Conservation (phyloP, 2,888 invertebrate species). For the Tiphia femorata region DNA sequence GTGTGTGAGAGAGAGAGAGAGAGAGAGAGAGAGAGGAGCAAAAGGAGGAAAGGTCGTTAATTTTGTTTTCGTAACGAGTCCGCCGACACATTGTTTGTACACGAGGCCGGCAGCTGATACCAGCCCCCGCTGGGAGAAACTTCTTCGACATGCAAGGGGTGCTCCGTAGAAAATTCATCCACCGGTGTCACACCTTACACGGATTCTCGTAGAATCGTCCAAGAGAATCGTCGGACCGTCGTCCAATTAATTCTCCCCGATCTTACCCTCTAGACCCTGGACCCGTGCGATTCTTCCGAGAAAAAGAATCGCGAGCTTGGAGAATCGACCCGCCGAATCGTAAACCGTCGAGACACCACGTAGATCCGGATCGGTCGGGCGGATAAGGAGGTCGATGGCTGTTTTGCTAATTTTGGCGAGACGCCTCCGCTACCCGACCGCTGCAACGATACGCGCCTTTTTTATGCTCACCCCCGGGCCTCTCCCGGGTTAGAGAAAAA, state of each 20-base stretch:
- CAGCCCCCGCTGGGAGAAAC: neutral
- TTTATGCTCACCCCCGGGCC: neutral
- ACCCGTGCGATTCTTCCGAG: too few relatives aligned
- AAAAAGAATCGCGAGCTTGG: too few relatives aligned
- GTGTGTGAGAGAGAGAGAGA: neutral
- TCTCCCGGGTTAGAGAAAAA: too few relatives aligned
- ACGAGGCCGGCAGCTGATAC: neutral
- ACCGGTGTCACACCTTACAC: too few relatives aligned
- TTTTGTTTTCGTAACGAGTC: constrained; percentile 16
- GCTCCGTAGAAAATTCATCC: neutral
- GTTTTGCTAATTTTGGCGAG: constrained; percentile 7
- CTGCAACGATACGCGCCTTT: neutral
- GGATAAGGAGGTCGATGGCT: constrained; percentile 6
- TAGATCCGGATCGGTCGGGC: neutral
- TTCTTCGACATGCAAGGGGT: neutral
- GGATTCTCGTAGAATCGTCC: too few relatives aligned
- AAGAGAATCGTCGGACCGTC: too few relatives aligned
- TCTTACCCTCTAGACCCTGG: too few relatives aligned
- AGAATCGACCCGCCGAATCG: too few relatives aligned
- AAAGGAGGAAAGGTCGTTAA: constrained; percentile 8
- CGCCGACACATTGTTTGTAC: constrained; percentile 4
- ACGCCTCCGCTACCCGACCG: neutral
- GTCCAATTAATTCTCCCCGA: too few relatives aligned
- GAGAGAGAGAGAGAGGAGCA: neutral
- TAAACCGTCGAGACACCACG: neutral